Evolutionary conservation across 2,113 vertebrate species (phyloP), one percentile per base, ranked within the genome.

Genomic region (Hepsetus odoe): DNA sequence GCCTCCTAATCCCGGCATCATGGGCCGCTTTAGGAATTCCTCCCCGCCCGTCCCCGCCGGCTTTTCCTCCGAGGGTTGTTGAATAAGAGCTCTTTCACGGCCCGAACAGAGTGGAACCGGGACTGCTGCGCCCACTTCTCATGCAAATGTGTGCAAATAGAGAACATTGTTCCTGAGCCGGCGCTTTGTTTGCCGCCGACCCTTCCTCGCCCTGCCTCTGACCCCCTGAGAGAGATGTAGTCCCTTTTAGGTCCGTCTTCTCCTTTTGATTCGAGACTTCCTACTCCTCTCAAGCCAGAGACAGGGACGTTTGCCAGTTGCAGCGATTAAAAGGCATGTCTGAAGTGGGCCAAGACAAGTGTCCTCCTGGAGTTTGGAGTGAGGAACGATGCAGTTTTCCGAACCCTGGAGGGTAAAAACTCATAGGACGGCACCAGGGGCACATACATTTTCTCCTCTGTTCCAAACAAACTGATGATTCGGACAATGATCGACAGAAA

Each of bases 111-210:
- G 80, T 69, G 80, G 83, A 89, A 82, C 84, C 33, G 84, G 75
- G 72, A 65, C 83, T 22, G 73, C 87, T 65, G 77, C 32, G 74
- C 64, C 22, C 80, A 65, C 80, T 90, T 89, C 81, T 87, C 30
- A 90, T 91, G 90, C 83, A 89, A 90, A 93, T 89, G 71, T 87
- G 86, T 83, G 86, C 89, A 88, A 90, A 90, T 85, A 88, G 85
- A 86, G 84, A 88, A 80, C 84, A 75, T 66, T 88, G 82, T 87
- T 88, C 78, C 68, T 76, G 62, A 53, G 74, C 66, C 82, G 84
- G 64, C 32, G 80, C 83, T 79, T 66, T 78, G 64, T 86, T 80
- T 28, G 80, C 74, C 56, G 77, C 83, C 77, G 82, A 66, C 66
- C 82, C 5, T 51, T 77, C 85, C 80, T 56, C 80, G 76, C 82